Evolutionary conservation across 2,888 invertebrate genomes (phyloP).

Genomic region (Drosophila subsilvestris): DNA sequence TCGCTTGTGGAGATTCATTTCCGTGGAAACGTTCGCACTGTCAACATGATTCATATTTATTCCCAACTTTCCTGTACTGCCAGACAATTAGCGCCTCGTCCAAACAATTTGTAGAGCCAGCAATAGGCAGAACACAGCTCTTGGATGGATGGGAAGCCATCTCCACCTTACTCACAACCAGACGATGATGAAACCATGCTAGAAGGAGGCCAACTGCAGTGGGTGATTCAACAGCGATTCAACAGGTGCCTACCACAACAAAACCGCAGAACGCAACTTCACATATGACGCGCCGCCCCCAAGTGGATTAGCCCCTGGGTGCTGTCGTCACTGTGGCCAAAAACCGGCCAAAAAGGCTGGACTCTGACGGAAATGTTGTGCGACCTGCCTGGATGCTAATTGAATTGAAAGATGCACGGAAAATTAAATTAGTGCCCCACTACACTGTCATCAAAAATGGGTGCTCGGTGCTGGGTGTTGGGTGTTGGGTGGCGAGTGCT

Average conservation of each 20-base stretch:
- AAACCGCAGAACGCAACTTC: slow-evolving; percentile 49
- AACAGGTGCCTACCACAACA: slow-evolving; percentile 66
- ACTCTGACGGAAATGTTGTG: slow-evolving; percentile 59
- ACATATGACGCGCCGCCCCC: slow-evolving; percentile 24
- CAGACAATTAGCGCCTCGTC: slow-evolving; percentile 28
- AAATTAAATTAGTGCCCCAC: slow-evolving; percentile 55
- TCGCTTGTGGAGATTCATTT: slow-evolving; percentile 14
- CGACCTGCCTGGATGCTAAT: slow-evolving; percentile 52
- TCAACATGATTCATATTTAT: slow-evolving; percentile 49
- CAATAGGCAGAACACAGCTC: too few relatives aligned
- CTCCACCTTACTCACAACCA: not conserved
- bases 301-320: slow-evolving; percentile 7
- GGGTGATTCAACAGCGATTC: slow-evolving; percentile 22
- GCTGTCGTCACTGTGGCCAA: slow-evolving; percentile 51
- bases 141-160: not conserved
- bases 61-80: slow-evolving; percentile 17
- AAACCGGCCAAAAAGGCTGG: slow-evolving; percentile 24
- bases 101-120: not conserved
- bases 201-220: not conserved
- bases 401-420: slow-evolving; percentile 41
- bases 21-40: slow-evolving; percentile 6
- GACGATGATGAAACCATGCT: not conserved
- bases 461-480: slow-evolving; percentile 26
- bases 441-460: slow-evolving; percentile 23
- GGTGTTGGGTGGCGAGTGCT: slow-evolving; percentile 24